Percentiles rank a stretch among this genome's conserved stretches.
phyloP scores from a whole-genome alignment of 2,888 invertebrate species.

The Xanthorhoe designata region DNA sequence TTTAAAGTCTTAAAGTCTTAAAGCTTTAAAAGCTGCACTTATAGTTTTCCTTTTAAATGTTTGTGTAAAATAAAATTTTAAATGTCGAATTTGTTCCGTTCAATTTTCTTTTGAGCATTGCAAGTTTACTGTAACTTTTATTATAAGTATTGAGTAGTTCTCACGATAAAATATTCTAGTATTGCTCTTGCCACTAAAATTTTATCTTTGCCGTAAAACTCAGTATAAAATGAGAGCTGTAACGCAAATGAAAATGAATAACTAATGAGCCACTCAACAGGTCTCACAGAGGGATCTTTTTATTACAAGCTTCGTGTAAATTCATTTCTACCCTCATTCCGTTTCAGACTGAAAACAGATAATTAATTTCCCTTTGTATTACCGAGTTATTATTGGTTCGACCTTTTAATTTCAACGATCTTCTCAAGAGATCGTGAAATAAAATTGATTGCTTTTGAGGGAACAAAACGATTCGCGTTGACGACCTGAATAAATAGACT shows the following conservation, averaged over 20 bases:
- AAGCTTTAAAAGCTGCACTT: background rate
- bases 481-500: background rate
- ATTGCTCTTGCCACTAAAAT: constrained; percentile 48
- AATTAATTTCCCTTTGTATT: constrained; percentile 45
- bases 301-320: constrained; percentile 60
- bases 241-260: constrained; percentile 78
- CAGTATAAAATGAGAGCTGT: constrained; percentile 64
- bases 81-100: background rate
- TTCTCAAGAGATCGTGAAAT: constrained; percentile 16
- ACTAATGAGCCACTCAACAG: constrained; percentile 74
- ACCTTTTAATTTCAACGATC: constrained; percentile 22
- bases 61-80: background rate
- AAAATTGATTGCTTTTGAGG: constrained; percentile 9
- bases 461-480: constrained; percentile 38
- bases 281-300: constrained; percentile 68
- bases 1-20: background rate
- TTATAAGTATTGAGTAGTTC: constrained; percentile 48
- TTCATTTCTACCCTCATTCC: constrained; percentile 54
- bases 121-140: constrained; percentile 20
- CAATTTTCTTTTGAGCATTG: background rate
- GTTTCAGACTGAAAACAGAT: constrained; percentile 47
- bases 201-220: constrained; percentile 61
- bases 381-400: constrained; percentile 31
- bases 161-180: constrained; percentile 35
- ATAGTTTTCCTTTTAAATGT: background rate